Evolutionary conservation across 2,797 vertebrate genomes (phyloP).

Genomic region (Falco naumanni): DNA sequence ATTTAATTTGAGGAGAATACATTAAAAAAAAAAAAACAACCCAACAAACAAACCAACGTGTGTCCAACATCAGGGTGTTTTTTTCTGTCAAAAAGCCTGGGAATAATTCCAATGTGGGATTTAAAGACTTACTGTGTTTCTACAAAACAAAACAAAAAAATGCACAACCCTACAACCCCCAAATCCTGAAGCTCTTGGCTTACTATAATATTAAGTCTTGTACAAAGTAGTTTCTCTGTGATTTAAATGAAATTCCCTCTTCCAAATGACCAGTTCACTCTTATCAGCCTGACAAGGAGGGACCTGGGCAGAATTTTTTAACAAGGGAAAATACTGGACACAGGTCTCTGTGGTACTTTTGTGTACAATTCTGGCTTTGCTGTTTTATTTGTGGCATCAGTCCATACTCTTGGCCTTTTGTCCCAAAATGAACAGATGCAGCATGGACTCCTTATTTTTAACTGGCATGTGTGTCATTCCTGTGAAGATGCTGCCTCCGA

Average conservation of each 20-base stretch:
- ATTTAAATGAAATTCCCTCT: background rate
- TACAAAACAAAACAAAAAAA: background rate
- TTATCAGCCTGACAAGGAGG: background rate
- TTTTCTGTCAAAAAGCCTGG: background rate
- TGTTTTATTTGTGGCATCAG: background rate
- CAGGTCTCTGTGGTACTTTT: background rate
- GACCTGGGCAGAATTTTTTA: background rate
- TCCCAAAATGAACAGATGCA: background rate
- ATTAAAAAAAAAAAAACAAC: background rate
- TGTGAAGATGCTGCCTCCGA: background rate
- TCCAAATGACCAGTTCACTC: background rate
- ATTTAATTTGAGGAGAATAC: slow-evolving; percentile 8
- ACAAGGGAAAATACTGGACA: background rate
- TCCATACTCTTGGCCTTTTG: background rate
- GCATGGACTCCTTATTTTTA: background rate
- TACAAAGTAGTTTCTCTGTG: background rate
- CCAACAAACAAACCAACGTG: background rate
- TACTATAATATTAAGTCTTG: background rate
- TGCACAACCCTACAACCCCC: background rate
- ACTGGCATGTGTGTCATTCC: background rate
- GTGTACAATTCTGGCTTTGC: background rate
- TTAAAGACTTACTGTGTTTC: slow-evolving; percentile 8
- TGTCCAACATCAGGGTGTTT: background rate
- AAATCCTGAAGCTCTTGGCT: background rate
- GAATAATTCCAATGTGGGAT: background rate